Percentiles rank a stretch among this genome's conserved stretches.
Conservation (phyloP, 2,113 vertebrate species). For the Labrus mixtus region DNA sequence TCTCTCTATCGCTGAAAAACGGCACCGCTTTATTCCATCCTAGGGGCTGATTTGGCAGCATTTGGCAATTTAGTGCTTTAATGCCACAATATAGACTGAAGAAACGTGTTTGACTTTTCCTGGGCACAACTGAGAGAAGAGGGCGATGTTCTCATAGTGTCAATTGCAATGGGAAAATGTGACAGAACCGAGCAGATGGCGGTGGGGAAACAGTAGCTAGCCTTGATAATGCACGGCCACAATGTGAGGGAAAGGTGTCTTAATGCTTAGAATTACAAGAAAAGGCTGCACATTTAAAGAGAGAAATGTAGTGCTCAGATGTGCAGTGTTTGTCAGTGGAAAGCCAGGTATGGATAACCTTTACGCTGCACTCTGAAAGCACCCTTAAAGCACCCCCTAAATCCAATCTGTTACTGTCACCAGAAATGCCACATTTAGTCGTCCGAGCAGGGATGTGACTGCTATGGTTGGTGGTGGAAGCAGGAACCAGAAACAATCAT, state of each 20-base stretch:
- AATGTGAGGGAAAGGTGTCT: neutral
- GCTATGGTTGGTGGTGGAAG: neutral
- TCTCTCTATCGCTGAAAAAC: conserved; percentile 53
- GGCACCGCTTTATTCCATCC: conserved; percentile 44
- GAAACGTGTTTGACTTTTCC: conserved; percentile 48
- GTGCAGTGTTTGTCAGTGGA: neutral
- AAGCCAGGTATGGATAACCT: conserved; percentile 27
- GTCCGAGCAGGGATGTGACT: conserved; percentile 2
- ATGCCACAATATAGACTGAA: conserved; percentile 5
- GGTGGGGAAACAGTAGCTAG: neutral
- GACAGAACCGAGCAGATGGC: neutral
- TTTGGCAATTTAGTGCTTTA: conserved; percentile 41
- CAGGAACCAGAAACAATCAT: conserved; percentile 21
- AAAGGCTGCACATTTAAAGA: neutral
- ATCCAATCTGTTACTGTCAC: conserved; percentile 28
- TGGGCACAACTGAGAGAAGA: conserved; percentile 48
- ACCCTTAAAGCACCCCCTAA: neutral
- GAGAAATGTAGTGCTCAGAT: neutral
- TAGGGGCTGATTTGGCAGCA: conserved; percentile 44
- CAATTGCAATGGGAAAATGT: conserved; percentile 41
- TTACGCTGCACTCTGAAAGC: conserved; percentile 7
- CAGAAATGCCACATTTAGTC: conserved; percentile 25
- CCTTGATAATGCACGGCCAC: neutral
- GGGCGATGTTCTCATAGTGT: conserved; percentile 52
- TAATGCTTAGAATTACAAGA: neutral